Base-by-base conservation (phyloP, 2,888 invertebrate genomes). In the Pseudococcus longispinus region DNA sequence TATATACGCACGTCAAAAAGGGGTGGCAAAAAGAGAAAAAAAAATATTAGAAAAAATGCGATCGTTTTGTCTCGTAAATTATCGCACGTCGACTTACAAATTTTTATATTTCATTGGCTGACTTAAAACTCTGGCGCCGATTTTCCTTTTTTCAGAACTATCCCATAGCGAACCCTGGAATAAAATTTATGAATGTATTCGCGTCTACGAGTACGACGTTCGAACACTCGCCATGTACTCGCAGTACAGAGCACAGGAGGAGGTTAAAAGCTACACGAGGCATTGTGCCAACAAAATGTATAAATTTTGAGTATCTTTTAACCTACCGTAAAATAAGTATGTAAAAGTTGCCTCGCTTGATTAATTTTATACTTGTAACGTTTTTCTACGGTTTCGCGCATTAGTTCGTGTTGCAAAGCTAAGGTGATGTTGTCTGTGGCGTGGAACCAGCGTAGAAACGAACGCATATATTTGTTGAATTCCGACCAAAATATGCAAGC, bases 401-500 rank as follows among this genome's bases (percentile, higher is more conserved):
- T 85, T 44, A 85, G 51, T 29, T 77, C 74, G 77, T 88, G 87
- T n/a, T 88, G 87, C 83, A 88, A 85, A 15, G 87, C 55, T 13
- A 85, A 42, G 0, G 87, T 93, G 5, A 94, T 92, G 15, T 93
- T 92, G 87, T 91, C 91, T 88, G 86, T 93, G 29, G 91, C 91
- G 83, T 91, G 89, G 20, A 91, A 91, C 93, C 94, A 94, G 88
- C 93, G 93, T 88, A 95, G 90, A 92, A 94, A 94, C 18, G 94
- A 94, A 2, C 93, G 92, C 89, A 94, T 91, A 88, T 93, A 92
- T 88, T 94, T 94, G 11, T 93, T 93, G 87, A 94, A 91, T 90
- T 93, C 93, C 65, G 94, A 93, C 94, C 94, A 94, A 89, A 93
- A 93, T 88, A 94, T 91, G 88, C 93, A 93, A 11, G 94, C 94